These are phyloP conservation scores for Lithophane semibrunnea DNA, from an alignment of 2,888 invertebrate species.

Conservation along the genomic window DNA sequence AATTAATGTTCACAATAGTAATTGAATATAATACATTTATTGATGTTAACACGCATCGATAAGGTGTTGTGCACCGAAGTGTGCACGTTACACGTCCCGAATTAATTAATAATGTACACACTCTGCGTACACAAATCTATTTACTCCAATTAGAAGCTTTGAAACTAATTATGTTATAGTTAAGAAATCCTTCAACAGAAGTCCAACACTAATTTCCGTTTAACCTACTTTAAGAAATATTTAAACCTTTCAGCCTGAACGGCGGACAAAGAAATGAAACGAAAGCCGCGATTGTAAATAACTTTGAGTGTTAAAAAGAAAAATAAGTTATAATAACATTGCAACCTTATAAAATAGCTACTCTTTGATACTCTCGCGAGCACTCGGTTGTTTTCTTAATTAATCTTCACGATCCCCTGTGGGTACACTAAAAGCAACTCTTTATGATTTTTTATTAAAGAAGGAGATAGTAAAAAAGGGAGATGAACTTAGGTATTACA, in stretches of 20 bases:
- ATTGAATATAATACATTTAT: conserved; percentile 10
- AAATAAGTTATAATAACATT: conserved; percentile 61
- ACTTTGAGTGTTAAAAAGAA: conserved; percentile 58
- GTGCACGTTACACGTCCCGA: conserved; percentile 37
- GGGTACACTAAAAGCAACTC: conserved; percentile 62
- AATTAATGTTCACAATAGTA: conserved; percentile 11
- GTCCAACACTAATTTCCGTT: conserved; percentile 46
- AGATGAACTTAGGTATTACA: conserved; percentile 21
- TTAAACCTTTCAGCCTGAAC: conserved; percentile 43
- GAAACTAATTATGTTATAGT: conserved; percentile 33
- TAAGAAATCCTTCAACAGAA: conserved; percentile 27
- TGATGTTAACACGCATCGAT: conserved; percentile 30
- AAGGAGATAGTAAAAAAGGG: conserved; percentile 41
- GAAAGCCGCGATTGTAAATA: conserved; percentile 56
- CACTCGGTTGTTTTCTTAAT: conserved; percentile 61
- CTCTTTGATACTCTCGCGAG: conserved; percentile 48
- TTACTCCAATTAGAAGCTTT: conserved; percentile 45
- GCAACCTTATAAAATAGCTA: conserved; percentile 56
- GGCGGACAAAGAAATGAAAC: conserved; percentile 53
- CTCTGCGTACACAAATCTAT: conserved; percentile 35
- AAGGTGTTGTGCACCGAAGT: conserved; percentile 27
- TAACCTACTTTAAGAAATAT: conserved; percentile 56
- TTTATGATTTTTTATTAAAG: conserved; percentile 57
- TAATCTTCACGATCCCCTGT: conserved; percentile 54
- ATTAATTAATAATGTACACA: conserved; percentile 51